These are phyloP conservation scores for Xiphorhynchus elegans DNA, from an alignment of 2,113 vertebrate genomes.

Conservation along the genomic window DNA sequence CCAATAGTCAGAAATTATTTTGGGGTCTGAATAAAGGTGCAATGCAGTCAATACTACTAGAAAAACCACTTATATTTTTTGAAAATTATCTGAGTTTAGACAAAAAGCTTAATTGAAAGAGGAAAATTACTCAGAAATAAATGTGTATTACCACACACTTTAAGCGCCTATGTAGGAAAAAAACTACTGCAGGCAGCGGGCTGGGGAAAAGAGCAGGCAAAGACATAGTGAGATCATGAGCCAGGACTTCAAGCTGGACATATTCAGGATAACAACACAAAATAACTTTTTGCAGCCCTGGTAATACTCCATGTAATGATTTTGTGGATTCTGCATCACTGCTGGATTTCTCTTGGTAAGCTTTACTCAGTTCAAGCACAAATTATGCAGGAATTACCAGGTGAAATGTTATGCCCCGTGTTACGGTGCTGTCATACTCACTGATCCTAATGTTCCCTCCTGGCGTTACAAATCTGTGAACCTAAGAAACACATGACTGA, in stretches of 20 bases:
- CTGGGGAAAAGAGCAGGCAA: not conserved
- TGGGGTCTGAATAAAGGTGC: not conserved
- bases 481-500: not conserved
- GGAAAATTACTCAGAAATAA: not conserved
- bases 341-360: not conserved
- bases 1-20: not conserved
- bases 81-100: not conserved
- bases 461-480: conserved; percentile 28
- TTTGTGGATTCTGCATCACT: not conserved
- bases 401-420: conserved; percentile 40
- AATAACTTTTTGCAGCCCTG: not conserved
- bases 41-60: not conserved
- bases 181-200: not conserved
- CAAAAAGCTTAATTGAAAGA: not conserved
- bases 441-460: conserved; percentile 36
- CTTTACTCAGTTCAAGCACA: not conserved
- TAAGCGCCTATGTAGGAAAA: not conserved
- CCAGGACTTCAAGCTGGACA: not conserved
- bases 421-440: not conserved
- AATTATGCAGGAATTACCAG: conserved; percentile 20
- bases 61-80: not conserved
- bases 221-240: not conserved
- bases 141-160: not conserved
- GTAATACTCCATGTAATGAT: not conserved
- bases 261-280: not conserved